phyloP scores from a whole-genome alignment of 2,888 invertebrate species.

The Yponomeuta evonymella region DNA sequence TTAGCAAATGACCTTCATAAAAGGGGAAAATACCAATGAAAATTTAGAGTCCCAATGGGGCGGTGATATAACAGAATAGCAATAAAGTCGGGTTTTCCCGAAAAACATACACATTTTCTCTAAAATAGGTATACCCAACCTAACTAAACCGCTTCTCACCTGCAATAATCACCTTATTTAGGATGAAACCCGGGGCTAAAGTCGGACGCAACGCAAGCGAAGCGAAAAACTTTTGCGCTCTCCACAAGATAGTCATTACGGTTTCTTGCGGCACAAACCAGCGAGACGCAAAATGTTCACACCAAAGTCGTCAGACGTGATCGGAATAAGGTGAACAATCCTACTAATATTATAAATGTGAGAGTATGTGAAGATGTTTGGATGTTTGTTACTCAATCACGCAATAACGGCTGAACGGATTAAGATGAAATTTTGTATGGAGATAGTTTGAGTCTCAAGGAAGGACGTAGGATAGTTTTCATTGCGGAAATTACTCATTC shows the following conservation, averaged over 20 bases:
- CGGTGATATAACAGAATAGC: too few relatives aligned
- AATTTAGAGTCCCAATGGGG: too few relatives aligned
- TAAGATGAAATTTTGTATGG: too few relatives aligned
- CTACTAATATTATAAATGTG: too few relatives aligned
- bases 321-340: background rate
- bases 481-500: too few relatives aligned
- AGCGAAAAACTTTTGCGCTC: constrained; percentile 55
- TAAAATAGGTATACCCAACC: background rate
- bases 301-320: background rate
- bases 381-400: too few relatives aligned
- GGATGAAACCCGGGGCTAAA: constrained; percentile 42
- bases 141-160: constrained; percentile 25
- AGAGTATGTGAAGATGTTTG: too few relatives aligned
- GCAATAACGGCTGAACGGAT: too few relatives aligned
- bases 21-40: too few relatives aligned
- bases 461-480: too few relatives aligned
- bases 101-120: background rate
- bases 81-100: background rate
- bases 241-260: constrained; percentile 56
- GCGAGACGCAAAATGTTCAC: background rate
- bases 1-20: too few relatives aligned
- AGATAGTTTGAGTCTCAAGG: too few relatives aligned
- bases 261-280: constrained; percentile 20
- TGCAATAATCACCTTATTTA: constrained; percentile 54
- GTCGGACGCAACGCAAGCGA: constrained; percentile 38